Evolutionary conservation across 2,797 vertebrate species (phyloP).

Genomic region (Ceryle rudis): DNA sequence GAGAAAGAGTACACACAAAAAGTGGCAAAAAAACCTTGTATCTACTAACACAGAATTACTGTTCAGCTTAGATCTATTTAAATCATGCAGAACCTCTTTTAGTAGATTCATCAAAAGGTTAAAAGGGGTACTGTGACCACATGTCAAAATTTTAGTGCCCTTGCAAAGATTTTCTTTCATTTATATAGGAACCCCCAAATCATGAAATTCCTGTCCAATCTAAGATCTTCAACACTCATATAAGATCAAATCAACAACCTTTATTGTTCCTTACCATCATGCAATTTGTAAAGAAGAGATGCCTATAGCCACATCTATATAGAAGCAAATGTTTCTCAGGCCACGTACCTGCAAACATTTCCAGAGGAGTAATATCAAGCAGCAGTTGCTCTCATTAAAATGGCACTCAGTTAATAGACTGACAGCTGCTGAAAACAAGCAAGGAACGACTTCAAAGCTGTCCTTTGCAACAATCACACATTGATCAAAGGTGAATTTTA

Average conservation of each 20-base stretch:
- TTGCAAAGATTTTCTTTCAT: background rate
- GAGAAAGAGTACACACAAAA: background rate
- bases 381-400: background rate
- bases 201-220: background rate
- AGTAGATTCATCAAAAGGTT: background rate
- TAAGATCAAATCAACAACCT: background rate
- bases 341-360: background rate
- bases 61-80: background rate
- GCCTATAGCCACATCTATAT: background rate
- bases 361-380: background rate
- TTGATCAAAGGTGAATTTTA: background rate
- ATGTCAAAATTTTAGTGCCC: background rate
- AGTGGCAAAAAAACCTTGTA: background rate
- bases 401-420: background rate
- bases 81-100: rapidly evolving
- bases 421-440: background rate
- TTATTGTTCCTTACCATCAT: background rate
- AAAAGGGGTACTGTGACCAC: background rate
- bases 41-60: background rate
- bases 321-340: background rate
- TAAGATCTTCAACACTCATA: background rate
- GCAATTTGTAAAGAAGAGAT: background rate
- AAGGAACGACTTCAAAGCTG: background rate
- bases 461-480: background rate
- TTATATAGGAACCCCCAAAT: background rate